Evolutionary conservation across 2,113 vertebrate genomes (phyloP), one percentile per base, ranked within the genome.

Genomic region (Hippocampus abdominalis): DNA sequence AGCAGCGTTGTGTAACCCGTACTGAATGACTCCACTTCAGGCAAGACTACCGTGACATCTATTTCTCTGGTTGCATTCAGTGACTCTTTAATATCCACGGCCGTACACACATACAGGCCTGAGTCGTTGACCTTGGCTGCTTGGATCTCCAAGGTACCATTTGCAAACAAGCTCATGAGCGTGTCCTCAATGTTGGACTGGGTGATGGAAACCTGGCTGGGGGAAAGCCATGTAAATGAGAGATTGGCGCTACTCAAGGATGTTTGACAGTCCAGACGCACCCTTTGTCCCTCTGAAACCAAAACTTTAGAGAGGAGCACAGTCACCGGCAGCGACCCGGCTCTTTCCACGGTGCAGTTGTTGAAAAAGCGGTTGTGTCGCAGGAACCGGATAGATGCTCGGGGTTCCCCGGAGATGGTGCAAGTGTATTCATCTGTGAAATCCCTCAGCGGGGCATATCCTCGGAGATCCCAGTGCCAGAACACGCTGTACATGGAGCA

Each of bases 1-100:
- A 98, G 86, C n/a, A 98, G 89, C 0, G 97, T 99, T 0, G 97
- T 98, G 77, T 97, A 93, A 39, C 95, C 95, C 0, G 96, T 97
- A 90, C 92, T 96, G 87, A 98, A 98, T 4, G 92, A 84, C 74
- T 95, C 94, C 0, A 68, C 90, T 0, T 78, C 70, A 0, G 88
- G 86, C 70, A 82, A 89, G 1, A 90, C 82, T 53, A 98, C 91
- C 0, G 94, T 97, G 73, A 98, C 81, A 0, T 97, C 98, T 82
- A 97, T 90, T 80, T 95, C 94, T 0, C 94, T 92, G 0, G 94
- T 91, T 70, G 94, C 91, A 46, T 96, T 97, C 72, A 93, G 90
- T 57, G 92, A 93, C 68, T 74, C 90, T 54, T 88, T 86, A 71
- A 76, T 81, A 79, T 94, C 93, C 80, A 93, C 87, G 0, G 94